Evolutionary conservation across 2,888 invertebrate species (phyloP).

Genomic region (Drosophila phalerata): DNA sequence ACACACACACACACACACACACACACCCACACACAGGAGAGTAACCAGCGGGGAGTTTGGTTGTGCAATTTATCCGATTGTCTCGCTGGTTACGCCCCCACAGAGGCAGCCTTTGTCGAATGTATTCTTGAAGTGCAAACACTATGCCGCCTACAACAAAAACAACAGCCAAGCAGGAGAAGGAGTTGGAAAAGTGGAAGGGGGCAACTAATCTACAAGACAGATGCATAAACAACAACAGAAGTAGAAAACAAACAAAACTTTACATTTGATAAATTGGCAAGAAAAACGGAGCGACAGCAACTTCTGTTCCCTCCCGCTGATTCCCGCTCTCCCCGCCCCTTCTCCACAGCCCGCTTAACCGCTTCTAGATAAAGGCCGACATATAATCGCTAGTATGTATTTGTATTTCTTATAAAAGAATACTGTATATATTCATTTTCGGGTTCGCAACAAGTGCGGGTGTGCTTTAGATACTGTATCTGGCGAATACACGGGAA

Average conservation of each 20-base stretch:
- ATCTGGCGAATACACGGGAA: constrained; percentile 55
- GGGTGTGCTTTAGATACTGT: constrained; percentile 63
- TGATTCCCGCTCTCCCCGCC: not conserved
- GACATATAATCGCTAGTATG: constrained; percentile 17
- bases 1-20: not conserved
- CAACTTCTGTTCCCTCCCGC: constrained; percentile 7
- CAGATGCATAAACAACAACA: constrained; percentile 62
- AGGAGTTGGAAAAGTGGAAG: not conserved
- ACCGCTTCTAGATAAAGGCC: constrained; percentile 46
- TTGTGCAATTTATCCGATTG: constrained; percentile 47
- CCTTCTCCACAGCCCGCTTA: not conserved
- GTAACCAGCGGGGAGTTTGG: constrained; percentile 25
- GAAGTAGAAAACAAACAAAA: constrained; percentile 40
- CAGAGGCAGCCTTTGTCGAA: constrained; percentile 26
- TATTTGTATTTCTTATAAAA: not conserved
- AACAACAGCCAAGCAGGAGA: not conserved
- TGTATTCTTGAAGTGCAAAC: constrained; percentile 60
- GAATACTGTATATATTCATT: constrained; percentile 19
- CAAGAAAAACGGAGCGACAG: constrained; percentile 45
- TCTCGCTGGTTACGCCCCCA: constrained; percentile 35
- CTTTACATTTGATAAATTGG: constrained; percentile 64
- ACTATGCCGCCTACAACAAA: constrained; percentile 20
- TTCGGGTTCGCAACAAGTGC: constrained; percentile 43
- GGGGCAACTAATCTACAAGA: constrained; percentile 51
- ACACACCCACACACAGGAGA: not conserved